Percentiles rank a stretch among this genome's conserved stretches.
Conservation (phyloP, 2,113 vertebrate genomes). For the Hypocryptadius cinnamomeus region DNA sequence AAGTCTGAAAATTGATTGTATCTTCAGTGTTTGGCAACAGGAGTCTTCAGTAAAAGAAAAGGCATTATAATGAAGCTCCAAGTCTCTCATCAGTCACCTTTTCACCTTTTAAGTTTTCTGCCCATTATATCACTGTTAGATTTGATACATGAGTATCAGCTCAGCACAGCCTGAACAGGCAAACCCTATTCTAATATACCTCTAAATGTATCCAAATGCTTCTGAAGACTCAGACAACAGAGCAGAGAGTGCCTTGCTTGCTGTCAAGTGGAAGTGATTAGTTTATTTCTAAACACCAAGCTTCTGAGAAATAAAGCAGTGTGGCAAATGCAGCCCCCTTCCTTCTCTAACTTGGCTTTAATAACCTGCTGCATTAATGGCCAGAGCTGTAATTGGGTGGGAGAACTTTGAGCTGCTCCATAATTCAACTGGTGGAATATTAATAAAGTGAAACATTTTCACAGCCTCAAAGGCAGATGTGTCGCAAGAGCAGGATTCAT, state of each 20-base stretch:
- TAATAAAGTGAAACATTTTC: neutral
- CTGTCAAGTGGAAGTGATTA: neutral
- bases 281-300: neutral
- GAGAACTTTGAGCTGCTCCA: neutral
- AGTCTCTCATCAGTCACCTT: neutral
- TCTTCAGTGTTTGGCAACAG: neutral
- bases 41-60: neutral
- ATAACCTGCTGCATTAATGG: neutral
- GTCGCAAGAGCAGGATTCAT: neutral
- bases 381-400: neutral
- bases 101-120: neutral
- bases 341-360: neutral
- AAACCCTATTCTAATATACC: neutral
- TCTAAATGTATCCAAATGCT: constrained; percentile 9
- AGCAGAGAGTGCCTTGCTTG: neutral
- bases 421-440: neutral
- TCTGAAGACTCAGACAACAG: neutral
- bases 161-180: neutral
- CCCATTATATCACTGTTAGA: neutral
- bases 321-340: neutral
- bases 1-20: neutral
- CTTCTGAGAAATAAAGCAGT: neutral
- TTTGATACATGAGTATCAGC: neutral
- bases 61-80: neutral
- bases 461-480: neutral